phyloP scores from a whole-genome alignment of 2,113 vertebrate genomes.

The Oophaga pumilio region DNA sequence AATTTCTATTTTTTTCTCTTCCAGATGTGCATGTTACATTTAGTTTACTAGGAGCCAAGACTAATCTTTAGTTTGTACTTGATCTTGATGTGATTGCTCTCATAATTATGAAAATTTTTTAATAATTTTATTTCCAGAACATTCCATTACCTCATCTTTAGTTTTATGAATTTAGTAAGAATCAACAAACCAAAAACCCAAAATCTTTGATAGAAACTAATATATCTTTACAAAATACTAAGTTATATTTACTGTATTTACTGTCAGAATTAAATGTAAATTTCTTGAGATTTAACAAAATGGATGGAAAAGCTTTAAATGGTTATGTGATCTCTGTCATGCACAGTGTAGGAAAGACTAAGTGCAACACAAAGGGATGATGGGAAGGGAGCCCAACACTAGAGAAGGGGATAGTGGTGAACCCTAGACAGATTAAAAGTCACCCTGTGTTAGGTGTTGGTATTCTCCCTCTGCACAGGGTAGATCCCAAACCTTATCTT shows the following conservation, averaged over 20 bases:
- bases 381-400: no score
- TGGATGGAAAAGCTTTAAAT: neutral
- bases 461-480: no score
- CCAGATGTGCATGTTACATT: neutral
- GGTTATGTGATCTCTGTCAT: no score
- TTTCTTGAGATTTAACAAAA: neutral
- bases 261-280: neutral
- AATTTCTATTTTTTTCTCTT: neutral
- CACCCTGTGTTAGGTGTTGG: no score
- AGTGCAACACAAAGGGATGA: no score
- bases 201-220: neutral
- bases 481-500: no score
- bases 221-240: neutral
- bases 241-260: neutral
- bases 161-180: neutral
- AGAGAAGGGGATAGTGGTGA: no score
- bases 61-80: neutral
- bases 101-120: neutral
- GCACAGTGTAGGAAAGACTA: no score
- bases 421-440: no score
- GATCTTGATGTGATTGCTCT: slow-evolving; percentile 29
- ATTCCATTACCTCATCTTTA: slow-evolving; percentile 24
- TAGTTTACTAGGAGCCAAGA: slow-evolving; percentile 8
- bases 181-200: slow-evolving; percentile 10
- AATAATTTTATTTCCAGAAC: neutral